Base-by-base conservation (phyloP, 2,797 vertebrate species). In the Xenops minutus region DNA sequence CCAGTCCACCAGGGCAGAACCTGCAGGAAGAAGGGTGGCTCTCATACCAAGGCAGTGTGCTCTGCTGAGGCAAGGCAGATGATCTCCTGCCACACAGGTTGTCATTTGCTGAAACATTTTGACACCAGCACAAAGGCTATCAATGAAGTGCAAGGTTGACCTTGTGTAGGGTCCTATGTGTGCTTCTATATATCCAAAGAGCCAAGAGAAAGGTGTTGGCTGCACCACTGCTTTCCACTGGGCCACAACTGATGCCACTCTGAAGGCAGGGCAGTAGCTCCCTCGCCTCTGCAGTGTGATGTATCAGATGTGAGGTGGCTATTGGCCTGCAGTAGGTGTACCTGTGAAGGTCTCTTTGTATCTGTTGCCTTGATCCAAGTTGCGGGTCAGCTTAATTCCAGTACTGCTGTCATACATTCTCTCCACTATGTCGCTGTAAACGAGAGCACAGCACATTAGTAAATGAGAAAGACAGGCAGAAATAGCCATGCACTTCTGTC, bases 341-440 rank as follows among this genome's bases (percentile, higher is more conserved):
- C 99, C 99, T 97, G 98, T 98, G 97, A 99, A 99, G 72, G 98
- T 99, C 98, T 99, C 99, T 96, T 98, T 99, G 95, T 99, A 99
- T 51, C 98, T 98, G 97, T 93, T 99, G 93, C 99, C 99, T 91
- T 99, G 99, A 94, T 99, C 98, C 97, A 98, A 94, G 14, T 99
- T 99, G 96, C 92, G 98, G 67, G 97, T 98, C 90, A 98, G 95
- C 88, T 98, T 99, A 93, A 99, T 98, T 34, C 99, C 99, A 27
- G 96, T 98, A 97, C 98, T 98, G 73, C 97, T 92, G 44, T 99
- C 98, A 6, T 98, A 98, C 99, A 99, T 99, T 94, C 98, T 98
- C 93, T 99, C 98, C 97, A 99, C 95, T 64, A 99, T 98, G 83
- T 98, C 97, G 77, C 99, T 99, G 86, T 55, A 61, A 48, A 66